phyloP scores from a whole-genome alignment of 1,140 invertebrate genomes.

The Caenorhabditis latens region DNA sequence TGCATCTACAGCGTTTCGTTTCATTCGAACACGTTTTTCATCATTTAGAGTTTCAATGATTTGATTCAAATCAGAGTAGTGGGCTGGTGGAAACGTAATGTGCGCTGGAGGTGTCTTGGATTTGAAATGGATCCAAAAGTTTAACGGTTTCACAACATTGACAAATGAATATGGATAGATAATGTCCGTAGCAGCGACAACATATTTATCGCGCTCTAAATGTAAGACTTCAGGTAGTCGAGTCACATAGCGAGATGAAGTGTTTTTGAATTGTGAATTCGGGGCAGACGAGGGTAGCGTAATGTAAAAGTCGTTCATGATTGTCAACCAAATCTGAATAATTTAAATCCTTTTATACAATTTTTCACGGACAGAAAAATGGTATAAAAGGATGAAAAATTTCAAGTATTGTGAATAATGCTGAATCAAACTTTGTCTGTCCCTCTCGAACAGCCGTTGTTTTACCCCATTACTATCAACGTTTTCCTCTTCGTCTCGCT shows the following conservation, averaged over 20 bases:
- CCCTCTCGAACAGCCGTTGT: too few relatives aligned
- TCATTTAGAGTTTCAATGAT: neutral
- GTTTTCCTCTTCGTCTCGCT: too few relatives aligned
- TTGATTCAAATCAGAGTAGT: neutral
- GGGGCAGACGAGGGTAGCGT: neutral
- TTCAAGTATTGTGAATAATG: too few relatives aligned
- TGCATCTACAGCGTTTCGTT: neutral
- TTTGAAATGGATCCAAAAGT: slow-evolving; percentile 6
- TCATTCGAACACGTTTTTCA: neutral
- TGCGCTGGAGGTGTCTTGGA: neutral
- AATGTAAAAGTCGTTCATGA: neutral
- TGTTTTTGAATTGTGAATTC: neutral
- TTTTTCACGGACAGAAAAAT: neutral
- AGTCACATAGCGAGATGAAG: neutral
- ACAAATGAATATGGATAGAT: slow-evolving; percentile 1
- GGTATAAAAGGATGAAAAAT: neutral
- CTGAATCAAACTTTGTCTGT: too few relatives aligned
- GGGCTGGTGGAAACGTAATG: neutral
- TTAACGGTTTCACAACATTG: neutral
- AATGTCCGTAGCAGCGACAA: neutral
- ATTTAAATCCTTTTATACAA: neutral
- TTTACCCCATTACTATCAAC: too few relatives aligned
- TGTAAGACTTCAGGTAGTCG: neutral
- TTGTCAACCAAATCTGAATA: neutral
- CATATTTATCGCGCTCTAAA: neutral